Conservation (phyloP, 2,113 vertebrate species). For the Chionis minor region DNA sequence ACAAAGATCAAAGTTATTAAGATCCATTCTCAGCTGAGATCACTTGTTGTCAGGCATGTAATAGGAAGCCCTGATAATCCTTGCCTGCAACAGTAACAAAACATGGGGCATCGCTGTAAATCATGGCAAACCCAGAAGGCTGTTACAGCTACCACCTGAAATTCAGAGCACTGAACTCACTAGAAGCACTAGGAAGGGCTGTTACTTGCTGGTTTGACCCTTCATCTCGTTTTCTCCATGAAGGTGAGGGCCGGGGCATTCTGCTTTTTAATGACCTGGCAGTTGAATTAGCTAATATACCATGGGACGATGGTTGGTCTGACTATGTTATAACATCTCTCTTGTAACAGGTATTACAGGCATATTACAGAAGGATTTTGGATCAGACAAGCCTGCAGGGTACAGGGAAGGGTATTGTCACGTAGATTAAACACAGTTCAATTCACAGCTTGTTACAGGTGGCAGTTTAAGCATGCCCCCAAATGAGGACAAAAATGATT, state of each 20-base stretch:
- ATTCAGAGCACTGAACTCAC: neutral
- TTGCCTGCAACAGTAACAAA: neutral
- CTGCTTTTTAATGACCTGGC: neutral
- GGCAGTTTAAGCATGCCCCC: accelerated
- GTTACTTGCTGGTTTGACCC: neutral
- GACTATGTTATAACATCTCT: neutral
- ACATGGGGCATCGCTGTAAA: accelerated
- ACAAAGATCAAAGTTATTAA: neutral
- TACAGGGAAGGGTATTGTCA: neutral
- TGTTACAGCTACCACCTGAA: neutral
- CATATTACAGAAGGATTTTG: neutral
- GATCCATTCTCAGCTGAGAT: neutral
- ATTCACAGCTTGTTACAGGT: neutral
- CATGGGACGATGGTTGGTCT: neutral
- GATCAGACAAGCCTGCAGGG: neutral
- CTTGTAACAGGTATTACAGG: neutral
- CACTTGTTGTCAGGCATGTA: neutral
- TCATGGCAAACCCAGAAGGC: neutral
- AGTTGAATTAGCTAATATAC: neutral
- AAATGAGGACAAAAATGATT: neutral
- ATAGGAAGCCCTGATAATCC: neutral
- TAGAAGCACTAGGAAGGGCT: neutral
- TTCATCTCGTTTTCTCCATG: neutral
- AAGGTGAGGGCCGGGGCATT: neutral
- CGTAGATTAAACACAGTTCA: neutral